Percentiles rank a stretch among this genome's conserved stretches.
Conservation (phyloP, 2,113 vertebrate genomes). For the Calcarius ornatus region DNA sequence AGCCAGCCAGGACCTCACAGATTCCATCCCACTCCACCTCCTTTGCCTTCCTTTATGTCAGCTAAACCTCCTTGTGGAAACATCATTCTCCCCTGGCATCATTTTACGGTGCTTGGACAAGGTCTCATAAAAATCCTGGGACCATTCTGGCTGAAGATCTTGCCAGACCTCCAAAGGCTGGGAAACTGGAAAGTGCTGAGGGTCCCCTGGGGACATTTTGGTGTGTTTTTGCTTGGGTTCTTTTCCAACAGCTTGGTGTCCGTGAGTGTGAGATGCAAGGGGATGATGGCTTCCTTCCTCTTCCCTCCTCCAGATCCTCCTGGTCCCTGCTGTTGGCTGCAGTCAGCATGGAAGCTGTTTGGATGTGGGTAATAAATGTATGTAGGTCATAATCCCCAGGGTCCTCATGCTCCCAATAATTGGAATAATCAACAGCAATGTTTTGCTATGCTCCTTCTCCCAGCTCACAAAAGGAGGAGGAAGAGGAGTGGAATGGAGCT, state of each 20-base stretch:
- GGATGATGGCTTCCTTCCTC: not conserved
- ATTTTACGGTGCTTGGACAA: not conserved
- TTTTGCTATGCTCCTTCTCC: not conserved
- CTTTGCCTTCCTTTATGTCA: not conserved
- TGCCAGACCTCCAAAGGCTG: not conserved
- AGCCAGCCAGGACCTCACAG: accelerated
- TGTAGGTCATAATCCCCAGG: not conserved
- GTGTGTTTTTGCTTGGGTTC: not conserved
- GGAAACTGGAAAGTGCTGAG: not conserved
- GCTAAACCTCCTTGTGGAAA: not conserved
- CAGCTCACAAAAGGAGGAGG: not conserved
- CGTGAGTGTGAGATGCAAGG: not conserved
- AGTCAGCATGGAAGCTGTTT: not conserved
- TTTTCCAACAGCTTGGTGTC: not conserved
- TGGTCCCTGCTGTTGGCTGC: not conserved
- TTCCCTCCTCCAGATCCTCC: not conserved
- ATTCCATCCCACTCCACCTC: not conserved
- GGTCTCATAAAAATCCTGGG: not conserved
- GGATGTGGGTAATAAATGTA: not conserved
- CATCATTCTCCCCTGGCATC: not conserved
- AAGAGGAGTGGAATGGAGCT: not conserved
- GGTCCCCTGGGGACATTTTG: not conserved
- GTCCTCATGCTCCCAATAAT: not conserved
- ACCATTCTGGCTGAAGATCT: not conserved
- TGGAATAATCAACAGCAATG: not conserved